Evolutionary conservation across 2,797 vertebrate genomes (phyloP).

Genomic region (Spea hammondii): DNA sequence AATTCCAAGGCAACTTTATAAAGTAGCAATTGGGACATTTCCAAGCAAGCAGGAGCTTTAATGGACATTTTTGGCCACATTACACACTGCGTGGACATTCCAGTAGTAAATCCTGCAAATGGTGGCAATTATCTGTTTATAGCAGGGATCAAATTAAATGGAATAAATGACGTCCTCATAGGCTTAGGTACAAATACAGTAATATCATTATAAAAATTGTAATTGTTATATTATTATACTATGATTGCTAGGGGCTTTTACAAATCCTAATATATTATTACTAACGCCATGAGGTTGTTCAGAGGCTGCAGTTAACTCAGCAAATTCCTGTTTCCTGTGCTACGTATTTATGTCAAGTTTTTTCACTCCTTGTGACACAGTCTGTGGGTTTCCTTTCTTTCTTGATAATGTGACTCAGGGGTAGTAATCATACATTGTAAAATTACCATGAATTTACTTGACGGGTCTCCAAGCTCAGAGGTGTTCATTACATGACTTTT

Average conservation of each 20-base stretch:
- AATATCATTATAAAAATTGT: too few species aligned
- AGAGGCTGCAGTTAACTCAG: neutral
- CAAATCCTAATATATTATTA: neutral
- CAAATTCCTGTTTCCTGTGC: slow-evolving; percentile 35
- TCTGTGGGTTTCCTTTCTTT: slow-evolving; percentile 36
- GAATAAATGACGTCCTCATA: too few species aligned
- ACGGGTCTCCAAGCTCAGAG: neutral
- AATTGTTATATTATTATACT: too few species aligned
- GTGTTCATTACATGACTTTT: neutral
- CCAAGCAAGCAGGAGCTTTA: too few species aligned
- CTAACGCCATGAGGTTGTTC: slow-evolving; percentile 21
- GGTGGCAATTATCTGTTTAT: too few species aligned
- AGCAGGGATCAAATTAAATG: too few species aligned
- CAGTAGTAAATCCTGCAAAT: too few species aligned
- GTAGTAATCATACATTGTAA: slow-evolving; percentile 11
- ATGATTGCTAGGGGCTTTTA: neutral
- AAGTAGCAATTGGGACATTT: too few species aligned
- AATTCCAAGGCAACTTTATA: too few species aligned
- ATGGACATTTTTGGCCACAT: too few species aligned
- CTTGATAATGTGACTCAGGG: slow-evolving; percentile 28
- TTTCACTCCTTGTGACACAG: slow-evolving; percentile 29
- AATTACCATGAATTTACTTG: neutral
- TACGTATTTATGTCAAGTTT: slow-evolving; percentile 13
- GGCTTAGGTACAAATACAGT: too few species aligned
- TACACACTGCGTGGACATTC: too few species aligned